Evolutionary conservation across 2,797 vertebrate species (phyloP).

Genomic region (Aselliscus stoliczkanus): DNA sequence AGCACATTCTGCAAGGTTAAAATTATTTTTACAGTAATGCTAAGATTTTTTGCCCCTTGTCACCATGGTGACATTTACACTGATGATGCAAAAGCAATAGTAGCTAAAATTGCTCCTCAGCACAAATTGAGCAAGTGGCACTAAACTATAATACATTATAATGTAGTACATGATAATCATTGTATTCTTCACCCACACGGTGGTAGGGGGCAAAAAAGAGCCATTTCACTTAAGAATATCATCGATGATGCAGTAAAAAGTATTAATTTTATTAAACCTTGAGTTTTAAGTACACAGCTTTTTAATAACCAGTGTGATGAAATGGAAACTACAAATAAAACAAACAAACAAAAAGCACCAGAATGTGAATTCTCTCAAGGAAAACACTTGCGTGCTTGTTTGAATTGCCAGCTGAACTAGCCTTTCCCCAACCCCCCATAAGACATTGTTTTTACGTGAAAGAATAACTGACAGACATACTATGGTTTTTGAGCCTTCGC

Average conservation of each 20-base stretch:
- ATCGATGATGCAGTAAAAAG: not conserved
- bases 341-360: no score
- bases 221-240: not conserved
- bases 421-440: not conserved
- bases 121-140: not conserved
- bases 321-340: not conserved
- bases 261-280: constrained; percentile 15
- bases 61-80: not conserved
- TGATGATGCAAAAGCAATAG: not conserved
- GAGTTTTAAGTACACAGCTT: not conserved
- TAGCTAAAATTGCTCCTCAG: not conserved
- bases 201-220: not conserved
- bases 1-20: not conserved
- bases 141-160: not conserved
- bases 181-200: not conserved
- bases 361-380: not conserved
- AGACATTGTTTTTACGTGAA: not conserved
- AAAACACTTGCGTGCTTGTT: not conserved
- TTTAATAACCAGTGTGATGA: not conserved
- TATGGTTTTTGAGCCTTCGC: not conserved
- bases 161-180: not conserved
- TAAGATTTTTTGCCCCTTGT: not conserved
- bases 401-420: not conserved
- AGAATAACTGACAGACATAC: not conserved
- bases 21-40: not conserved